Evolutionary conservation across 2,888 invertebrate genomes (phyloP), one percentile per base, ranked within the genome.

Genomic region (Aethes cnicana): DNA sequence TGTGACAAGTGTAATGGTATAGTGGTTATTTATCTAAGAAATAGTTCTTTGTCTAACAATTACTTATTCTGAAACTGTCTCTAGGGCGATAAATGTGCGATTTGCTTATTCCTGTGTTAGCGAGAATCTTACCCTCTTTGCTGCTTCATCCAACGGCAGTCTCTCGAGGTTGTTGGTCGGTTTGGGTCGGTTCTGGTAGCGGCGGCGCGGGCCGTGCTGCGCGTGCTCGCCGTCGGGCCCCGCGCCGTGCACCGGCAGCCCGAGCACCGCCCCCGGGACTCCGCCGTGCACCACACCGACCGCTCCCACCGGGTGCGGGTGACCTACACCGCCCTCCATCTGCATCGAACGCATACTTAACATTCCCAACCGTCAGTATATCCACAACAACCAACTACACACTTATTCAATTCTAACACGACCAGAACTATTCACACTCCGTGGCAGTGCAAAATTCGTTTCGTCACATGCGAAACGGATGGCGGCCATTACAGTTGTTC

Each of bases 71-170:
- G n/a, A n/a, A n/a, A n/a, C n/a, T n/a, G n/a, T n/a, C n/a, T n/a
- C n/a, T n/a, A n/a, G n/a, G n/a, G n/a, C n/a, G n/a, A n/a, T n/a
- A n/a, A n/a, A n/a, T n/a, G n/a, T n/a, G n/a, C n/a, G n/a, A n/a
- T n/a, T n/a, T n/a, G n/a, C n/a, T n/a, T n/a, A n/a, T n/a, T n/a
- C n/a, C n/a, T n/a, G n/a, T n/a, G 20, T 18, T 9, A 9, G 17
- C 18, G 37, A 16, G 4, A 63, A n/a, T n/a, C 72, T 68, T 80
- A 91, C 93, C 76, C 93, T 77, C 75, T 93, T 93, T 47, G 94
- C 94, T 48, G 94, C 94, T 75, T 94, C 94, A 67, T 93, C 93
- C 17, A 94, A 81, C 0, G 94, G 93, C 60, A 94, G 72, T 33
- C 92, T 84, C 61, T 93, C 93, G 26, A 81, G 56, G 56, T 82